Base-by-base conservation (phyloP, 2,113 vertebrate genomes). In the Rhinolophus sinicus region DNA sequence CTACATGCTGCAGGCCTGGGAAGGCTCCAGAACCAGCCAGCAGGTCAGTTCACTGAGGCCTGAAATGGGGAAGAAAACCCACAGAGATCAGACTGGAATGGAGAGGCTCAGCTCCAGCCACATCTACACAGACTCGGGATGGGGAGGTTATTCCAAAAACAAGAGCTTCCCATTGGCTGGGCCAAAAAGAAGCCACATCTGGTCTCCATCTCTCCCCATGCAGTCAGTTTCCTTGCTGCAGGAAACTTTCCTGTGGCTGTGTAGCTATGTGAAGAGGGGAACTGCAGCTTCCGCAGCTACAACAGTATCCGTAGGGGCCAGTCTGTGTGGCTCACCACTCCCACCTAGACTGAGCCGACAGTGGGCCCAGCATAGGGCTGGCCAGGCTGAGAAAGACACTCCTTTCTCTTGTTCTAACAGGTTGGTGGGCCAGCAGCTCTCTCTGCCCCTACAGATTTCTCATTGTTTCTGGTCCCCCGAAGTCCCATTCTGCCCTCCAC, bases 11-110 rank as follows among this genome's bases (percentile, higher is more conserved):
- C 11, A 94, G 30, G 70, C 18, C 76, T 82, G 38, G 26, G 52
- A 86, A 94, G 58, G 21, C 56, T 94, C 96, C 85, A 94, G 50
- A 97, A 96, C 21, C 40, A 78, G 33, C 33, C 28, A 52, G 54
- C 38, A 82, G 62, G 81, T 95, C 90, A 95, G 54, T 69, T 69
- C 28, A 15, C 50, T 70, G 54, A 64, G 56, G 52, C 52, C 24
- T 78, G n/a, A 96, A 72, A 86, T 40, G 22, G 19, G 33, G 15
- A 81, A 64, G 28, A 84, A 84, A 94, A 24, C 16, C 76, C 78
- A 82, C 54, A 72, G 75, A 93, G 40, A 16, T 58, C 90, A 97
- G 33, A 30, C 38, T 90, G 6, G 33, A 93, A 83, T 38, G 50
- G 44, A 90, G 54, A 78, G 15, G 8, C 64, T 84, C 26, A 70